Percentiles rank a stretch among this genome's conserved stretches.
Evolutionary conservation across 2,797 vertebrate genomes (phyloP).

Genomic region (Galago senegalensis): DNA sequence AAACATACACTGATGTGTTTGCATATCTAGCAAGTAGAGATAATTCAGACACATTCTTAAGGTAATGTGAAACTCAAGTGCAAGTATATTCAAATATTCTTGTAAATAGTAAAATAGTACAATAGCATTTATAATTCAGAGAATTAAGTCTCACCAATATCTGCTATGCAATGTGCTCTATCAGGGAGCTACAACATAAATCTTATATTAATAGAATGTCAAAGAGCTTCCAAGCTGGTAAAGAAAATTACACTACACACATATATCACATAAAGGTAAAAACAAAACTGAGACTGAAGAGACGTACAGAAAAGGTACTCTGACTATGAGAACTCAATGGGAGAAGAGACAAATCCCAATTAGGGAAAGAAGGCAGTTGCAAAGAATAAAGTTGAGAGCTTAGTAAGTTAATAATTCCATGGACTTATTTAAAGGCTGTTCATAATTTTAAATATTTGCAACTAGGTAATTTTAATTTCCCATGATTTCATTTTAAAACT

Average conservation of each 20-base stretch:
- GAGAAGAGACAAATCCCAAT: neutral
- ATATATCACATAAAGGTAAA: neutral
- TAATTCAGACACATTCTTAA: neutral
- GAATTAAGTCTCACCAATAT: neutral
- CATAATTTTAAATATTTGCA: neutral
- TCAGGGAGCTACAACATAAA: neutral
- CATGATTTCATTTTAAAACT: neutral
- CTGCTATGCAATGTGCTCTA: neutral
- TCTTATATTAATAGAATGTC: neutral
- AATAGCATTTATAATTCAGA: neutral
- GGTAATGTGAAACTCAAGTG: neutral
- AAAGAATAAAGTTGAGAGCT: neutral
- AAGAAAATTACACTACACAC: neutral
- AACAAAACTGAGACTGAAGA: neutral
- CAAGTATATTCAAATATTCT: neutral
- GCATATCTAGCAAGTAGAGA: neutral
- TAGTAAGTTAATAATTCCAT: slow-evolving; percentile 50
- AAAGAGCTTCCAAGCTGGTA: neutral
- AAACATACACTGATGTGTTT: neutral
- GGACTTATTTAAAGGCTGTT: neutral
- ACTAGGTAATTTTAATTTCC: slow-evolving; percentile 35
- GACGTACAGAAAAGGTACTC: neutral
- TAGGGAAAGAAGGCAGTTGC: neutral
- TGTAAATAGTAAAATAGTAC: no score
- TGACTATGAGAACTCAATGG: neutral